phyloP scores from a whole-genome alignment of 2,113 vertebrate genomes.

The Machaerirhynchus nigripectus region DNA sequence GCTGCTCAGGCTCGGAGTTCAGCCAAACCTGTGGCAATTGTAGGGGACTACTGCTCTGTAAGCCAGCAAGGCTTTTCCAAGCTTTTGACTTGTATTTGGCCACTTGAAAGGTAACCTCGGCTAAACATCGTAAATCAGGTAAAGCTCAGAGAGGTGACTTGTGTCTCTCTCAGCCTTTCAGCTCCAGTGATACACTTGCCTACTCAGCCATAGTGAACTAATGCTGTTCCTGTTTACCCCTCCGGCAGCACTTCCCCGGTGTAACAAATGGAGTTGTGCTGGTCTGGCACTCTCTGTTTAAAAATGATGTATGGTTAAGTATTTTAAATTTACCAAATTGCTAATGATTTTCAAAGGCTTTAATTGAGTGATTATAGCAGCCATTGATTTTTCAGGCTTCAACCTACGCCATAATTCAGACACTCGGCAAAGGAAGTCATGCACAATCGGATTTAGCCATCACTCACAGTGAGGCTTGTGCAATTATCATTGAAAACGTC shows the following conservation, averaged over 20 bases:
- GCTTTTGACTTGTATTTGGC: background rate
- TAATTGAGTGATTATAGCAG: slow-evolving; percentile 31
- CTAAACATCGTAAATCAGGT: background rate
- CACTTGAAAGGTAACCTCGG: background rate
- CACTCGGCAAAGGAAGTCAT: background rate
- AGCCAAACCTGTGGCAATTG: background rate
- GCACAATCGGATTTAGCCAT: background rate
- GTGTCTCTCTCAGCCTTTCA: background rate
- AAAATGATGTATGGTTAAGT: background rate
- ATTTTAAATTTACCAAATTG: background rate
- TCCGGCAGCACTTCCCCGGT: background rate
- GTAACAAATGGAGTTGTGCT: slow-evolving; percentile 2
- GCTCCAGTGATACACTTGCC: background rate
- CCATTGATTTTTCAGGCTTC: slow-evolving; percentile 38
- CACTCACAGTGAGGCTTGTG: background rate
- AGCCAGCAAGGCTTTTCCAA: background rate
- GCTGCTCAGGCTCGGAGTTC: background rate
- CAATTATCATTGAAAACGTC: background rate
- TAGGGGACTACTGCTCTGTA: background rate
- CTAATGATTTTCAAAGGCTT: slow-evolving; percentile 16
- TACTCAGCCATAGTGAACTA: background rate
- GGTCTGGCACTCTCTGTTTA: background rate
- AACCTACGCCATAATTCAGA: background rate
- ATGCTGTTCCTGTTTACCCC: background rate
- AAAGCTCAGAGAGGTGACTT: background rate